phyloP scores from a whole-genome alignment of 92 coral and sea anemone genomes.

The Porites divaricata region DNA sequence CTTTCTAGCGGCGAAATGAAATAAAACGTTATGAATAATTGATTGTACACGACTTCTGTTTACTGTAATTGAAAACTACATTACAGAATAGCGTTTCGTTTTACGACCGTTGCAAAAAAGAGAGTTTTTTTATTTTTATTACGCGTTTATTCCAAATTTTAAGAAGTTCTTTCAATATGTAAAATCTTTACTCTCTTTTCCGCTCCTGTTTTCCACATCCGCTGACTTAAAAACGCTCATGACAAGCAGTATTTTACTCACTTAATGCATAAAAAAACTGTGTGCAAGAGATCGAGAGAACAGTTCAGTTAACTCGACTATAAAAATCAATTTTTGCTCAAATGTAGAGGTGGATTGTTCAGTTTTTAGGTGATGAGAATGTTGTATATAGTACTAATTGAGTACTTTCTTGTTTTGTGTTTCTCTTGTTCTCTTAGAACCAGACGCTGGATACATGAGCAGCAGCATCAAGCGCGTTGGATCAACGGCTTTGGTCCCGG shows the following conservation, averaged over 20 bases:
- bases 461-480: conserved; percentile 66
- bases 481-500: conserved; percentile 87
- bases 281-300: conserved; percentile 36
- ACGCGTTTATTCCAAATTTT: conserved; percentile 33
- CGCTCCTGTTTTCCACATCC: conserved; percentile 27
- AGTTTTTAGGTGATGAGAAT: not conserved
- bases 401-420: not conserved
- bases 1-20: conserved; percentile 52
- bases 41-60: conserved; percentile 73
- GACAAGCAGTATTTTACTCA: conserved; percentile 13
- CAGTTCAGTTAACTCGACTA: conserved; percentile 34
- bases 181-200: conserved; percentile 41
- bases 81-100: conserved; percentile 56
- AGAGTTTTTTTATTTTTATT: conserved; percentile 20
- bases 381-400: not conserved
- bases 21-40: conserved; percentile 86
- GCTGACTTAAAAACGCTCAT: conserved; percentile 18
- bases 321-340: conserved; percentile 31
- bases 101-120: conserved; percentile 28
- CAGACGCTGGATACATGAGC: conserved; percentile 26
- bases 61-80: conserved; percentile 46
- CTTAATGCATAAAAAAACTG: conserved; percentile 8
- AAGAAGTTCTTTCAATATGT: conserved; percentile 54
- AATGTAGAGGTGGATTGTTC: not conserved
- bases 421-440: conserved; percentile 13